These are phyloP conservation scores for Salvelinus alpinus DNA, from an alignment of 2,113 vertebrate genomes.

Conservation along the genomic window DNA sequence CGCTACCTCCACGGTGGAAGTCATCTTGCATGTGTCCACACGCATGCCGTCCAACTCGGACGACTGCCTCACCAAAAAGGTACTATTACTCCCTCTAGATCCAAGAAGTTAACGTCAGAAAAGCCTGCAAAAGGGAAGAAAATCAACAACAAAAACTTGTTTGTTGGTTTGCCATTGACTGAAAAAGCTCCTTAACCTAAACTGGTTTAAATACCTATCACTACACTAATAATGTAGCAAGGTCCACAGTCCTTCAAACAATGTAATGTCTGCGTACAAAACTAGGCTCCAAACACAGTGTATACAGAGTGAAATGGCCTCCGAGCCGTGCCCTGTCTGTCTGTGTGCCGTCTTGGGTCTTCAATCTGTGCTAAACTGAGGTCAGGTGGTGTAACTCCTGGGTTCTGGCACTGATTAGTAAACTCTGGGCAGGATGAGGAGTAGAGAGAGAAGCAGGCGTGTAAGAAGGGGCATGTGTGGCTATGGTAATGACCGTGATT, in stretches of 20 bases:
- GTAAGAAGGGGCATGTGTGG: slow-evolving; percentile 63
- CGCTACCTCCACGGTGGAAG: slow-evolving; percentile 95
- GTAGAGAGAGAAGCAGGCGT: slow-evolving; percentile 51
- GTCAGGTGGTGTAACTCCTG: slow-evolving; percentile 72
- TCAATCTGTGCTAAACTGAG: slow-evolving; percentile 64
- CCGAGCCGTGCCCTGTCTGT: neutral
- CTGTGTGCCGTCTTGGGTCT: slow-evolving; percentile 12
- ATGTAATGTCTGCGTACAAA: neutral
- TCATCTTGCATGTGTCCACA: slow-evolving; percentile 96
- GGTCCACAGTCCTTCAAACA: too few relatives aligned
- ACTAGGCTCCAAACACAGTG: too few relatives aligned
- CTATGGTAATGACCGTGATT: slow-evolving; percentile 76
- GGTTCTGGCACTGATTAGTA: slow-evolving; percentile 73
- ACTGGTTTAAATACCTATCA: too few relatives aligned
- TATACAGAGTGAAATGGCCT: neutral
- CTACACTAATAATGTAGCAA: too few relatives aligned
- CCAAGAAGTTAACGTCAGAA: too few relatives aligned
- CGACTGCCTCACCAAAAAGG: slow-evolving; percentile 96
- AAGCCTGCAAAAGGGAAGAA: too few relatives aligned
- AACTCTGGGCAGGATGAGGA: slow-evolving; percentile 63
- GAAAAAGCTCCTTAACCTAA: too few relatives aligned
- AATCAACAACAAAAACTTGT: too few relatives aligned
- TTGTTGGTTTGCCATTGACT: too few relatives aligned
- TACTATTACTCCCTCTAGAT: slow-evolving; percentile 33
- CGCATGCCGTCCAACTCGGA: slow-evolving; percentile 94